Base-by-base conservation (phyloP, 1,140 invertebrate genomes). In the Uloborus diversus region DNA sequence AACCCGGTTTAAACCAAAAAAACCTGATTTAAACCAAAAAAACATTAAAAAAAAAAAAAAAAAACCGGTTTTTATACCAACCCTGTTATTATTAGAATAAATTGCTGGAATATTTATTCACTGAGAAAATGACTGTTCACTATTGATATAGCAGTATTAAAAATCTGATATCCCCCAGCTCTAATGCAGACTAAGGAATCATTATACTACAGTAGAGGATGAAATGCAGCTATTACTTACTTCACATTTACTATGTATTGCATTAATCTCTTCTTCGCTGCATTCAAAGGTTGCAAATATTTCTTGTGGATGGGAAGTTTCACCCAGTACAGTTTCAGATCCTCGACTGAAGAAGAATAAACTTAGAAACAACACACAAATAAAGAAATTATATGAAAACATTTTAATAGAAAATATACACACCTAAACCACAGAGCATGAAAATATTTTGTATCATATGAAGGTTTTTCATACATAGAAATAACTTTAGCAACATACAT, bases 261-360 rank as follows among this genome's bases (percentile, higher is more conserved):
- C 90, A 59, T 88, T 89, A 1, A 93, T 84, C 1, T 90, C 89
- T 49, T 90, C 89, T 81, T 93, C 90, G 80, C 92, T 90, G 86
- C 94, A 96, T 68, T 92, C 90, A 84, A 94, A 91, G 1, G 90
- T 88, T 28, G 92, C 84, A 87, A 94, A 95, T 32, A 96, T 85
- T 88, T 96, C 94, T 71, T 90, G 86, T 0, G 92, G 90, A 87
- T 94, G 91, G n/a, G 92, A 90, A 0, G 92, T 92, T 87, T 95
- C 93, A 2, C 93, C 93, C 23, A 96, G 86, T 79, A 95, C 90
- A 0, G 94, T 94, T 81, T 95, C 93, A 65, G 87, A 89, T 2
- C 92, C 91, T 82, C 93, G 89, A 64, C 90, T 90, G n/a, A n/a
- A n/a, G n/a, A n/a, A n/a, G n/a, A n/a, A n/a, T n/a, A n/a, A n/a